Conservation (phyloP, 2,888 invertebrate species). For the Iselma pallidipennis region DNA sequence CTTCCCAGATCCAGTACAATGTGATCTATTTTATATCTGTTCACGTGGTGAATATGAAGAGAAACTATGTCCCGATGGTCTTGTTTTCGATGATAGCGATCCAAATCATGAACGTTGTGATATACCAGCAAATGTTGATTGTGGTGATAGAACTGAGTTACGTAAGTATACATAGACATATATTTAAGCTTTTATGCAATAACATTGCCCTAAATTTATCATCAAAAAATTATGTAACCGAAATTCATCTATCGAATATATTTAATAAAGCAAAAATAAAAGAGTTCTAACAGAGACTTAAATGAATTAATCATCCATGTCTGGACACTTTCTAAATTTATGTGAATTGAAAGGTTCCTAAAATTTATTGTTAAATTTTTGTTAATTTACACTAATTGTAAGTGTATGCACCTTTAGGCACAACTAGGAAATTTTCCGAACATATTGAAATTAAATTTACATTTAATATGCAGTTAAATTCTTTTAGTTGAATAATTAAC, state of each 20-base stretch:
- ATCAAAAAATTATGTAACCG: not conserved
- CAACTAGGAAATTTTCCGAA: too few relatives aligned
- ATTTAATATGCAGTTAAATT: too few relatives aligned
- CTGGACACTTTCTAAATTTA: not conserved
- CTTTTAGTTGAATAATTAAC: too few relatives aligned
- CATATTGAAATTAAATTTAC: too few relatives aligned
- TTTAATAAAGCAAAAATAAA: too few relatives aligned
- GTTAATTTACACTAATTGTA: too few relatives aligned
- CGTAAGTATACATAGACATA: constrained; percentile 65
- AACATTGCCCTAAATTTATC: not conserved
- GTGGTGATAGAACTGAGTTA: constrained; percentile 71
- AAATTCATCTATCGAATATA: too few relatives aligned
- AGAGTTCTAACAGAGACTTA: not conserved
- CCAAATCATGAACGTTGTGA: constrained; percentile 76
- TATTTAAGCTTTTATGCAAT: constrained; percentile 5
- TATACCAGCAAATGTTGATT: constrained; percentile 77
- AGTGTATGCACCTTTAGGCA: too few relatives aligned
- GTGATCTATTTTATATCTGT: constrained; percentile 80
- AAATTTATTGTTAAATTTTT: too few relatives aligned
- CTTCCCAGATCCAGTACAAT: constrained; percentile 74
- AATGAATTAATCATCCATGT: not conserved
- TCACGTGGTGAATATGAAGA: constrained; percentile 66
- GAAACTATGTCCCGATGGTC: constrained; percentile 76
- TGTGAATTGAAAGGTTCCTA: too few relatives aligned
- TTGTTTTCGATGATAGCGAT: constrained; percentile 74